These are phyloP conservation scores for Nasua narica DNA, from an alignment of 2,797 vertebrate genomes.

Conservation along the genomic window DNA sequence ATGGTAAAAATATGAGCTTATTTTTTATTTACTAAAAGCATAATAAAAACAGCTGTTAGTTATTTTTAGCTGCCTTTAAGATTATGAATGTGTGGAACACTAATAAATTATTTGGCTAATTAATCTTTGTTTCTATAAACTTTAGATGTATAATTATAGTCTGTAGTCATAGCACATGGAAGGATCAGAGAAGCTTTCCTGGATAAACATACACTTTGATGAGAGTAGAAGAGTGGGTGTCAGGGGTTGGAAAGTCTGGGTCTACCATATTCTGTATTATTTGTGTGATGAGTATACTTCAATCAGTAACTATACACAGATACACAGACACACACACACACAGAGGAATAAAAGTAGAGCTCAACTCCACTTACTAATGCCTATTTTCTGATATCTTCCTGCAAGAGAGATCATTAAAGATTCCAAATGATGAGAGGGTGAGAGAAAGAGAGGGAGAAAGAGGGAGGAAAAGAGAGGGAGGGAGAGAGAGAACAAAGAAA, in stretches of 20 bases:
- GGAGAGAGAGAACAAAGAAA: neutral
- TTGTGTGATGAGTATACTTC: neutral
- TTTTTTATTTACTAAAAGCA: slow-evolving; percentile 34
- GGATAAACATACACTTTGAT: neutral
- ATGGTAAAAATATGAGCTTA: slow-evolving; percentile 36
- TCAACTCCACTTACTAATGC: neutral
- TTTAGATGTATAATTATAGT: neutral
- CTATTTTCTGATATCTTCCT: neutral
- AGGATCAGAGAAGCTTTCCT: neutral
- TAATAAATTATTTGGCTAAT: slow-evolving; percentile 39
- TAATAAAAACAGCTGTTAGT: slow-evolving; percentile 6
- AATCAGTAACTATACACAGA: neutral
- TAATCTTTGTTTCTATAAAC: slow-evolving; percentile 41
- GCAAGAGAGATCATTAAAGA: neutral
- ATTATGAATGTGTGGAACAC: neutral
- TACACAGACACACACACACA: neutral
- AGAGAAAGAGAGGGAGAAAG: neutral
- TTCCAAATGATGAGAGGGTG: neutral
- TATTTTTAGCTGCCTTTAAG: slow-evolving; percentile 38
- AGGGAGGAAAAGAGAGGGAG: neutral
- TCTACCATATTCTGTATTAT: neutral
- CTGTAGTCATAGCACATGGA: neutral
- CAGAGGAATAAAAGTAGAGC: neutral
- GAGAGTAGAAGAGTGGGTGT: neutral
- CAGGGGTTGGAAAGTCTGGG: neutral